A percentile compares a stretch with the other conserved stretches of the same genome.
These are phyloP conservation scores for Microtus oregoni DNA, from an alignment of 2,113 vertebrate genomes.

Conservation along the genomic window DNA sequence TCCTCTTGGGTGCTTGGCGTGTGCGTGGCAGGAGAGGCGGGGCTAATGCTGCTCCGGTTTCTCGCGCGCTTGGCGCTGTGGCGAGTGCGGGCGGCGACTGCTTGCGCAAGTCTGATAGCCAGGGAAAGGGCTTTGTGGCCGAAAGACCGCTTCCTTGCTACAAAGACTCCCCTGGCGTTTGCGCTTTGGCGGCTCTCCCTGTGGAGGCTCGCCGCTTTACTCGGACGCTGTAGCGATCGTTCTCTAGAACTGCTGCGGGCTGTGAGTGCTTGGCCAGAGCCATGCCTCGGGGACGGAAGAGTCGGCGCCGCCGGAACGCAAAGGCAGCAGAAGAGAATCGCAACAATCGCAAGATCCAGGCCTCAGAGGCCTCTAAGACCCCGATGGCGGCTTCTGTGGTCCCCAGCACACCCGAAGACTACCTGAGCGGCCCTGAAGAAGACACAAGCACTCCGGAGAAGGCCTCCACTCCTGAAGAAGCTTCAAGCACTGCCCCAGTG, in stretches of 20 bases:
- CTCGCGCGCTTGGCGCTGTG: background rate
- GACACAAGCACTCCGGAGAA: conserved; percentile 56
- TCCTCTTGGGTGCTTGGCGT: conserved; percentile 27
- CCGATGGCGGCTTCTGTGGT: conserved; percentile 32
- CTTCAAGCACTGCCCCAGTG: conserved; percentile 45
- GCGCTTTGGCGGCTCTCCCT: background rate
- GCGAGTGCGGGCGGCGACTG: background rate
- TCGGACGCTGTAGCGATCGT: background rate
- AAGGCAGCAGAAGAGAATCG: conserved; percentile 74
- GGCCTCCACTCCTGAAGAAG: conserved; percentile 57
- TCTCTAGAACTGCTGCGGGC: background rate
- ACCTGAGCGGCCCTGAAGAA: conserved; percentile 61
- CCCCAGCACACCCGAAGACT: conserved; percentile 53
- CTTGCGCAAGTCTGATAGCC: background rate
- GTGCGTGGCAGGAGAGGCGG: conserved; percentile 70
- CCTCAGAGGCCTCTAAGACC: conserved; percentile 68
- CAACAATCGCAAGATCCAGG: conserved; percentile 74
- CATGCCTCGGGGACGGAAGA: conserved; percentile 78
- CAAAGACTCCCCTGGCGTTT: conserved; percentile 42
- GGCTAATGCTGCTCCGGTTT: background rate
- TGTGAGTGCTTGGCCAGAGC: conserved; percentile 9
- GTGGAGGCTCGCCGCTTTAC: background rate
- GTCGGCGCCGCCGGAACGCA: conserved; percentile 74
- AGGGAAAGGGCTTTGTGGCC: conserved; percentile 11
- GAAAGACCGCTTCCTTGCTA: conserved; percentile 19